Conservation (phyloP, 53 echinoderm and acorn worm species). For the Echinarachnius parma region DNA sequence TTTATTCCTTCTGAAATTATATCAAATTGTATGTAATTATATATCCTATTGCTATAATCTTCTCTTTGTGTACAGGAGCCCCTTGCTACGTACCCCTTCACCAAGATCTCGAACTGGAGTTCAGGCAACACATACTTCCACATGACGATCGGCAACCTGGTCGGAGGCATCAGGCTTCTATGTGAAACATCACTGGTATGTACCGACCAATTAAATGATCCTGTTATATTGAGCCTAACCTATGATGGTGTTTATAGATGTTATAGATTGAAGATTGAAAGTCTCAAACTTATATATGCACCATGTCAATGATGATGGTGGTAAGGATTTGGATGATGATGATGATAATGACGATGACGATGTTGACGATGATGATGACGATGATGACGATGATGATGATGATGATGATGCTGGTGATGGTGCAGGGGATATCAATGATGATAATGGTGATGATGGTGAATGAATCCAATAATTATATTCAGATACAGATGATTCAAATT, state of each 20-base stretch:
- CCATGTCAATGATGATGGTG: background rate
- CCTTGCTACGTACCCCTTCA: slow-evolving; percentile 91
- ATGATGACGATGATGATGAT: background rate
- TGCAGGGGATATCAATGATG: background rate
- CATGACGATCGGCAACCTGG: slow-evolving; percentile 94
- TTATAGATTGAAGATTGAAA: too few relatives aligned
- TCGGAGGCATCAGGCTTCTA: slow-evolving; percentile 85
- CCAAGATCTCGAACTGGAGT: slow-evolving; percentile 99
- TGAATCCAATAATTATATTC: too few relatives aligned
- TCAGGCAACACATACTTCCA: slow-evolving; percentile 99
- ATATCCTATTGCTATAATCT: too few relatives aligned
- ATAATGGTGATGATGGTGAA: too few relatives aligned
- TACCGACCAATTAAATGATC: too few relatives aligned
- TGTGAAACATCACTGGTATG: slow-evolving; percentile 99
- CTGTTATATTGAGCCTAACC: too few relatives aligned
- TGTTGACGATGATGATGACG: background rate
- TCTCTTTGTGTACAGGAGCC: too few relatives aligned
- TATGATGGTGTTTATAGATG: too few relatives aligned
- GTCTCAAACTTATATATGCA: too few relatives aligned
- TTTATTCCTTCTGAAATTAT: too few relatives aligned
- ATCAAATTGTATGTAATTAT: too few relatives aligned
- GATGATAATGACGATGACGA: background rate
- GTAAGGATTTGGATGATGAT: slow-evolving; percentile 6
- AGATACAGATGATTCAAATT: too few relatives aligned
- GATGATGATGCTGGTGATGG: background rate